Evolutionary conservation across 2,888 invertebrate genomes (phyloP).

Genomic region (Epinotia demarniana): DNA sequence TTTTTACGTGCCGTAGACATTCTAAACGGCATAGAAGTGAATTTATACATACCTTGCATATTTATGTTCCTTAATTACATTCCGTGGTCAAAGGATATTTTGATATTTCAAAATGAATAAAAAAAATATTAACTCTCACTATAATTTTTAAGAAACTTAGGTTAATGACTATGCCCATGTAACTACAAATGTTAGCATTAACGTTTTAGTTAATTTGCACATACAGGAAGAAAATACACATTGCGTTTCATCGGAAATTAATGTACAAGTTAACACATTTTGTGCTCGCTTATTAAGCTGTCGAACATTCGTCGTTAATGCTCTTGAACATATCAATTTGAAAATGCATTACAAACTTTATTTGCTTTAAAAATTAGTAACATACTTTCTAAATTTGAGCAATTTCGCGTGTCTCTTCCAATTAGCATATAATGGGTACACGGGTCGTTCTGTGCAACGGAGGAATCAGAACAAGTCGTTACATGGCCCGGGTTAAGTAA

Average conservation of each 20-base stretch:
- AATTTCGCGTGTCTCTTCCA: constrained; percentile 68
- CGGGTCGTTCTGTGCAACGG: constrained; percentile 59
- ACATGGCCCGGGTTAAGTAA: constrained; percentile 65
- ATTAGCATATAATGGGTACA: constrained; percentile 73
- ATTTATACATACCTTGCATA: too few relatives aligned
- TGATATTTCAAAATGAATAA: too few relatives aligned
- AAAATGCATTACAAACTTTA: constrained; percentile 42
- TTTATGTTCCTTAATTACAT: too few relatives aligned
- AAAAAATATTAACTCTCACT: too few relatives aligned
- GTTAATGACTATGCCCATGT: too few relatives aligned
- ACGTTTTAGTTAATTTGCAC: too few relatives aligned
- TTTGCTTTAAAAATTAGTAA: constrained; percentile 46
- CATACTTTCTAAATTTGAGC: constrained; percentile 60
- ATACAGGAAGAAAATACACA: neutral
- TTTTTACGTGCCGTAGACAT: neutral
- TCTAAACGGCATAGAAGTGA: neutral
- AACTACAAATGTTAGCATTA: too few relatives aligned
- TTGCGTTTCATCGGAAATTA: neutral
- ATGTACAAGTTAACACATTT: neutral
- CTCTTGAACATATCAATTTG: constrained; percentile 31
- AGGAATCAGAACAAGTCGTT: constrained; percentile 69
- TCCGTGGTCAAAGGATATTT: too few relatives aligned
- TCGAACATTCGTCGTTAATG: neutral
- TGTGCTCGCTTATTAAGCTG: constrained; percentile 16
- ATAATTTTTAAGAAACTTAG: too few relatives aligned